These are phyloP conservation scores for Cherax destructor DNA, from an alignment of 1,140 invertebrate genomes.

Conservation along the genomic window DNA sequence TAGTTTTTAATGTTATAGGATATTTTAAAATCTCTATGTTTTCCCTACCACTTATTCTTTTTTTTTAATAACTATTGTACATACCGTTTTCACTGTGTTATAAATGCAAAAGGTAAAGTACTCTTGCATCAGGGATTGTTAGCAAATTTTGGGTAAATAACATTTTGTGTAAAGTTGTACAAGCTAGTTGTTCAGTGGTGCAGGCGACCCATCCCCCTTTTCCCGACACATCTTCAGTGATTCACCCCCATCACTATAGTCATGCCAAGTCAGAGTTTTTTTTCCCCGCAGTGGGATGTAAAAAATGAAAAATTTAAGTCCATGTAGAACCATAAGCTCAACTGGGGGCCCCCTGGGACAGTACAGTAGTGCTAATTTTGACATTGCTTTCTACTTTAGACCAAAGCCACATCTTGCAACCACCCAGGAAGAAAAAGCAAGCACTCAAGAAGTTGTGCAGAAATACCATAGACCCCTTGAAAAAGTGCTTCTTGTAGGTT, in stretches of 20 bases:
- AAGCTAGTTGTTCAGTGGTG: slow-evolving; percentile 60
- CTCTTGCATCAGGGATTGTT: slow-evolving; percentile 62
- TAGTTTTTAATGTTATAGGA: slow-evolving; percentile 65
- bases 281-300: slow-evolving; percentile 69
- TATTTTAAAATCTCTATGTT: slow-evolving; percentile 68
- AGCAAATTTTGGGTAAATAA: slow-evolving; percentile 62
- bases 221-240: slow-evolving; percentile 56
- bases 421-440: slow-evolving; percentile 52
- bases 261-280: slow-evolving; percentile 67
- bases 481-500: slow-evolving; percentile 69
- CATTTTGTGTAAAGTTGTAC: slow-evolving; percentile 60
- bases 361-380: slow-evolving; percentile 65
- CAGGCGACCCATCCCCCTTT: slow-evolving; percentile 49
- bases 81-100: slow-evolving; percentile 61
- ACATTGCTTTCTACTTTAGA: slow-evolving; percentile 67
- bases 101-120: slow-evolving; percentile 39
- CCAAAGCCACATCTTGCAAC: slow-evolving; percentile 60
- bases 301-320: slow-evolving; percentile 69
- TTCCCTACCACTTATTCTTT: slow-evolving; percentile 58
- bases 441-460: slow-evolving; percentile 35
- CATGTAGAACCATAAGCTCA: slow-evolving; percentile 69
- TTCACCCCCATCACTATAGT: slow-evolving; percentile 57
- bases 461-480: slow-evolving; percentile 38
- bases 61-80: slow-evolving; percentile 48
- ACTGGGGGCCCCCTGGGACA: slow-evolving; percentile 52